Conservation (phyloP, 2,888 invertebrate species). For the Caenorhabditis sulstoni region DNA sequence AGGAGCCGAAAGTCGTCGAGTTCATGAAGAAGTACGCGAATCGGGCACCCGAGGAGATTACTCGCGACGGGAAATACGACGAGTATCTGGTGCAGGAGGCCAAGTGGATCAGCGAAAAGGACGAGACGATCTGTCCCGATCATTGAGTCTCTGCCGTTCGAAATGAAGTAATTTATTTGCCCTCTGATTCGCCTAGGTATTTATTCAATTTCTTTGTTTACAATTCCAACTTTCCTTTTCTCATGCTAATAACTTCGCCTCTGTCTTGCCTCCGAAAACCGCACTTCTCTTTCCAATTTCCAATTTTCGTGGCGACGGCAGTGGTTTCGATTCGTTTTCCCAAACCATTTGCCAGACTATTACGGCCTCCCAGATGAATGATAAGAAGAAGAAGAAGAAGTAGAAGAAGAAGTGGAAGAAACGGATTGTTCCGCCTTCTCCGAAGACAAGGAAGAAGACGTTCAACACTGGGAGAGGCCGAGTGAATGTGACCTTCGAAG, state of each 20-base stretch:
- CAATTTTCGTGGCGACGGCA: too few species aligned
- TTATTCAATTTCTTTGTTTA: neutral
- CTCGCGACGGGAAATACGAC: slow-evolving; percentile 67
- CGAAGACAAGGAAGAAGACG: too few species aligned
- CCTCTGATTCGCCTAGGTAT: neutral
- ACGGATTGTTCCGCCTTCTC: too few species aligned
- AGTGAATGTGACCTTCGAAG: neutral
- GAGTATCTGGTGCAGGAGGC: slow-evolving; percentile 68
- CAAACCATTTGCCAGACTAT: too few species aligned
- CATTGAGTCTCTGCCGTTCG: too few species aligned
- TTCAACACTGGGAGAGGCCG: neutral
- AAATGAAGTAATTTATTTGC: slow-evolving; percentile 11
- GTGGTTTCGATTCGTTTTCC: too few species aligned
- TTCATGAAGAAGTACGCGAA: slow-evolving; percentile 84
- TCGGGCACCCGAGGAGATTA: slow-evolving; percentile 72
- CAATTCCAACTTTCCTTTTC: neutral
- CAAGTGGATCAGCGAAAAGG: slow-evolving; percentile 61
- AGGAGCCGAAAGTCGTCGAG: slow-evolving; percentile 83
- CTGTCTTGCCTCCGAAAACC: too few species aligned
- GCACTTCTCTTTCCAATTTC: too few species aligned
- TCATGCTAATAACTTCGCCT: slow-evolving; percentile 10
- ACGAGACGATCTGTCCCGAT: slow-evolving; percentile 61
- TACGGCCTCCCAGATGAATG: too few species aligned
- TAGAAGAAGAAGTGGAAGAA: too few species aligned
- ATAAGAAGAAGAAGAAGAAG: too few species aligned